Conservation (phyloP, 2,888 invertebrate genomes). For the Myathropa florea region DNA sequence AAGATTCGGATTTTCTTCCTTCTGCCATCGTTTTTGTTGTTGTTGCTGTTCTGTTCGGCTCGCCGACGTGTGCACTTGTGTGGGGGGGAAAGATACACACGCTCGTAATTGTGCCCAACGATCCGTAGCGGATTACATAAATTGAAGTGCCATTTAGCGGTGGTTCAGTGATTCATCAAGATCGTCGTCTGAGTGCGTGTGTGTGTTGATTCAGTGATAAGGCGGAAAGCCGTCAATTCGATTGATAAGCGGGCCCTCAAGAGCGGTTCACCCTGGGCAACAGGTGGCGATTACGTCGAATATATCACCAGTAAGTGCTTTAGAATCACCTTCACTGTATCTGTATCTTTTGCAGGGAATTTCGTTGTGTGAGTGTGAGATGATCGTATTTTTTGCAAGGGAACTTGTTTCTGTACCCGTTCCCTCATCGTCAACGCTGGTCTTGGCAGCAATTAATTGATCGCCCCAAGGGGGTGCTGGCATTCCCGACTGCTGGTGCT, state of each 20-base stretch:
- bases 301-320: slow-evolving; percentile 29
- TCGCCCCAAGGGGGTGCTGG: too few species aligned
- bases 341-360: too few species aligned
- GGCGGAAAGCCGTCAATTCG: not conserved
- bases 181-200: not conserved
- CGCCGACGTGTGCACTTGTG: not conserved
- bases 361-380: not conserved
- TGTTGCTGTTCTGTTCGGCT: too few species aligned
- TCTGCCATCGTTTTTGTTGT: too few species aligned
- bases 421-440: too few species aligned
- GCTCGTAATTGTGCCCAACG: not conserved
- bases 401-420: not conserved
- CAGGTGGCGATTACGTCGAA: slow-evolving; percentile 24
- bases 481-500: too few species aligned
- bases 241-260: not conserved
- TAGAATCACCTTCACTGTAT: not conserved
- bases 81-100: not conserved
- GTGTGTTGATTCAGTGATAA: not conserved
- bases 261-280: slow-evolving; percentile 3
- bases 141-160: not conserved
- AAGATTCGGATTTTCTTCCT: not conserved
- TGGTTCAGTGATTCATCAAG: not conserved
- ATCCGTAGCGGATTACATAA: not conserved
- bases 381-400: not conserved
- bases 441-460: too few species aligned